phyloP scores from a whole-genome alignment of 2,888 invertebrate species.

The Tenthredo distinguenda region DNA sequence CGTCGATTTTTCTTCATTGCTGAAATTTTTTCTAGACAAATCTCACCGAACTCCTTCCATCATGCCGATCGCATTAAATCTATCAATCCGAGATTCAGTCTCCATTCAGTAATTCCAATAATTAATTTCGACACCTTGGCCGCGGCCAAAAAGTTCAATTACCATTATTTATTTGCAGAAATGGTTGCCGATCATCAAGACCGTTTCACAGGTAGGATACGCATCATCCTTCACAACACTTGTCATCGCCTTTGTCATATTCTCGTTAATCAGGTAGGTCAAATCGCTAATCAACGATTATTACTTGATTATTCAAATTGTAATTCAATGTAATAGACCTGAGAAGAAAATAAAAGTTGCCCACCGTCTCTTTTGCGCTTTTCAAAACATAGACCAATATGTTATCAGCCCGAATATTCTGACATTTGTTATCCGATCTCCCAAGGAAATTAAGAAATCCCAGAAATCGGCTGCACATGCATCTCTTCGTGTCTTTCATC shows the following conservation, averaged over 20 bases:
- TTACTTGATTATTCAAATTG: background rate
- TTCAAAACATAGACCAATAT: background rate
- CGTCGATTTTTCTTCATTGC: background rate
- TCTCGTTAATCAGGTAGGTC: constrained; percentile 79
- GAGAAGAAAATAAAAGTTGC: background rate
- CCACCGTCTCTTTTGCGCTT: constrained; percentile 10
- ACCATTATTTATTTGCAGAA: constrained; percentile 68
- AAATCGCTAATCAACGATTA: background rate
- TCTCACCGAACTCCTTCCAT: background rate
- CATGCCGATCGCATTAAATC: background rate
- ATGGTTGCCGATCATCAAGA: constrained; percentile 80
- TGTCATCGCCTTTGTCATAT: constrained; percentile 79
- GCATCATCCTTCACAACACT: constrained; percentile 80
- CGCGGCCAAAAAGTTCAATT: background rate
- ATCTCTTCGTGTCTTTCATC: constrained; percentile 84
- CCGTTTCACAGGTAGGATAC: constrained; percentile 80
- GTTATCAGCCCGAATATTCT: background rate
- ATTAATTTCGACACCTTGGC: background rate
- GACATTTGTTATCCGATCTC: constrained; percentile 51
- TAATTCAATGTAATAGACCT: background rate
- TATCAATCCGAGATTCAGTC: background rate
- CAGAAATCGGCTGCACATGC: constrained; percentile 84
- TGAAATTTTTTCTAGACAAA: background rate
- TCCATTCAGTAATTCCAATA: background rate
- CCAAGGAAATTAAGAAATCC: constrained; percentile 83